Percentiles rank a stretch among this genome's conserved stretches.
These are phyloP conservation scores for Crocidura indochinensis DNA, from an alignment of 2,797 vertebrate species.

Conservation along the genomic window DNA sequence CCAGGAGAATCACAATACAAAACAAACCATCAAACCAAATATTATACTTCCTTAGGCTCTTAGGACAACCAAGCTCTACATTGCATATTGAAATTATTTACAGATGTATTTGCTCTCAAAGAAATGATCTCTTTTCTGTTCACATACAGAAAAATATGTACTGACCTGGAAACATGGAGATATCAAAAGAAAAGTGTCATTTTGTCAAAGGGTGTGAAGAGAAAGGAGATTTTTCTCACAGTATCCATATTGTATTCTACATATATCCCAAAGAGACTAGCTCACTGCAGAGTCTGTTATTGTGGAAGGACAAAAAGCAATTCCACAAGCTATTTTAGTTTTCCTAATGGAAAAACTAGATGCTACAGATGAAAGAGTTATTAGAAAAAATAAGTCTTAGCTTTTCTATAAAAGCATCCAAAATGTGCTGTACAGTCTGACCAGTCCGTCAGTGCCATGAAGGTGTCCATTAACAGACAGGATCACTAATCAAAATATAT, in stretches of 20 bases:
- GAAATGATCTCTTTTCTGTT: constrained; percentile 67
- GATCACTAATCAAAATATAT: constrained; percentile 66
- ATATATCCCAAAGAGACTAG: constrained; percentile 72
- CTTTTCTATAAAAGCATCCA: constrained; percentile 82
- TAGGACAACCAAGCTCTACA: constrained; percentile 26
- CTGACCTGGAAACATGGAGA: constrained; percentile 73
- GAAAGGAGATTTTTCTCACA: constrained; percentile 33
- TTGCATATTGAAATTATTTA: constrained; percentile 78
- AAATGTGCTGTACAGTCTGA: constrained; percentile 61
- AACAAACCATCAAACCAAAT: neutral
- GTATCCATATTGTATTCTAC: constrained; percentile 60
- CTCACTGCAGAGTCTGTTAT: constrained; percentile 73
- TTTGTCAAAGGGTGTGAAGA: constrained; percentile 33
- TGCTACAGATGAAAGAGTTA: constrained; percentile 85
- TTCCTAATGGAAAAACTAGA: constrained; percentile 86
- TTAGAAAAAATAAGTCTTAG: constrained; percentile 86
- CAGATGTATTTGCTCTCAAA: constrained; percentile 71
- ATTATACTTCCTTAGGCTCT: constrained; percentile 26
- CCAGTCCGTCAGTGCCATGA: constrained; percentile 57
- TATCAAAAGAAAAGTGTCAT: constrained; percentile 70
- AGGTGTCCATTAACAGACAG: constrained; percentile 65
- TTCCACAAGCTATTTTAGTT: constrained; percentile 84
- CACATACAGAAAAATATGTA: constrained; percentile 65
- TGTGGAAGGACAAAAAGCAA: constrained; percentile 81
- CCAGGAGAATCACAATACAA: constrained; percentile 26